Evolutionary conservation across 2,113 vertebrate species (phyloP).

Genomic region (Aspiorhynchus laticeps): DNA sequence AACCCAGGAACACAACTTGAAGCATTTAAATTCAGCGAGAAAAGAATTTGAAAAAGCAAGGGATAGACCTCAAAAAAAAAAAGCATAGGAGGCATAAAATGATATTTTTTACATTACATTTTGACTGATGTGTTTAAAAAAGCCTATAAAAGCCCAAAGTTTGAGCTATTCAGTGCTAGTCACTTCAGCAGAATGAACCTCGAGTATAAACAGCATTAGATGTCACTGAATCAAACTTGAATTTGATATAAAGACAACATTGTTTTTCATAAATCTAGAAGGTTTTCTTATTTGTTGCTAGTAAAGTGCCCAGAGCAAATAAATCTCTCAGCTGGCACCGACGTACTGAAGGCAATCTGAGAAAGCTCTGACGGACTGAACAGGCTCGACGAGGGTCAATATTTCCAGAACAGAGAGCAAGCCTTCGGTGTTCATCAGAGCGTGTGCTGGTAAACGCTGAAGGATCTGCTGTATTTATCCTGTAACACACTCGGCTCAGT

Average conservation of each 20-base stretch:
- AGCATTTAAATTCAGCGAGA: not conserved
- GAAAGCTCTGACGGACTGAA: slow-evolving; percentile 4
- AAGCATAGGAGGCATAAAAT: not conserved
- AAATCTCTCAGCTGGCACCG: not conserved
- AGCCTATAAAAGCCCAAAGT: not conserved
- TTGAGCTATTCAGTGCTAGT: too few species aligned
- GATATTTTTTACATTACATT: not conserved
- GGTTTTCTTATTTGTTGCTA: not conserved
- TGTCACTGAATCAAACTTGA: not conserved
- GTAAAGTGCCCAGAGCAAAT: slow-evolving; percentile 31
- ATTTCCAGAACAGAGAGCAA: not conserved
- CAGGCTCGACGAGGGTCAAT: slow-evolving; percentile 7
- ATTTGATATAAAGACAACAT: slow-evolving; percentile 21
- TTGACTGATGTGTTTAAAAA: not conserved
- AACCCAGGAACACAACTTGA: not conserved
- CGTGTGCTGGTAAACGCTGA: too few species aligned
- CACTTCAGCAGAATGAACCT: not conserved
- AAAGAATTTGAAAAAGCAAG: too few species aligned
- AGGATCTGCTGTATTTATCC: slow-evolving; percentile 35
- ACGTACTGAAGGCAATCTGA: slow-evolving; percentile 28
- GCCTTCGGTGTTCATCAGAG: not conserved
- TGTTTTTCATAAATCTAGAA: slow-evolving; percentile 4
- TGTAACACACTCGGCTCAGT: slow-evolving; percentile 21
- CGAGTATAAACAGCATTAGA: not conserved
- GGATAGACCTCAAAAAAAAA: not conserved